phyloP scores from a whole-genome alignment of 2,113 vertebrate genomes.

The Microcebus griseorufus region DNA sequence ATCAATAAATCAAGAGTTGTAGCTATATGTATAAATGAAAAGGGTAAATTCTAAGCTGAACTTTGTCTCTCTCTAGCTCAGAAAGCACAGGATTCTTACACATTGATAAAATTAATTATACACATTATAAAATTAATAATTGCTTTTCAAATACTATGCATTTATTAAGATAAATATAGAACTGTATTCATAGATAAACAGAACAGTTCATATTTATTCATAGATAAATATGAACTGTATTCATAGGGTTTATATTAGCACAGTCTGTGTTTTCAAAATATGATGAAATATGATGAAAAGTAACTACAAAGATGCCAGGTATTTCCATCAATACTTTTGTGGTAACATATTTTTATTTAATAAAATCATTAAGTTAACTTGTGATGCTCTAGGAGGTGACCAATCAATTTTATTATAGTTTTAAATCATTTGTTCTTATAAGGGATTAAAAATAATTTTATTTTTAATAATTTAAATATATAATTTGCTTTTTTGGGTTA shows the following conservation, averaged over 20 bases:
- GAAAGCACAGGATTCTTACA: background rate
- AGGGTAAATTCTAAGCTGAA: background rate
- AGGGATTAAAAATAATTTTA: background rate
- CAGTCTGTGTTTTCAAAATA: background rate
- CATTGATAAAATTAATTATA: background rate
- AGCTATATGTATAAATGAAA: background rate
- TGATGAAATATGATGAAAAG: slow-evolving; percentile 15
- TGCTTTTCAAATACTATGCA: background rate
- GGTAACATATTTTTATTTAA: background rate
- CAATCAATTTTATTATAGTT: background rate
- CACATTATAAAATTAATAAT: background rate
- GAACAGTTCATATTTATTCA: no score
- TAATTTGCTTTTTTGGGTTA: slow-evolving; percentile 13
- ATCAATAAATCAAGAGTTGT: background rate
- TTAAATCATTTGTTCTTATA: background rate
- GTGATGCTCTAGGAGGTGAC: background rate
- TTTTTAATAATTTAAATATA: background rate
- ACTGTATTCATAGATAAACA: background rate
- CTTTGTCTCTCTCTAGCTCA: background rate
- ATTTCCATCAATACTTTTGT: background rate
- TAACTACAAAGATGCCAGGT: background rate
- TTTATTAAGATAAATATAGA: background rate
- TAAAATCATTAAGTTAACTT: background rate
- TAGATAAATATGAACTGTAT: background rate
- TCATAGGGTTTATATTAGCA: background rate